Conservation (phyloP, 1,140 invertebrate genomes). For the Drosophila mauritiana region DNA sequence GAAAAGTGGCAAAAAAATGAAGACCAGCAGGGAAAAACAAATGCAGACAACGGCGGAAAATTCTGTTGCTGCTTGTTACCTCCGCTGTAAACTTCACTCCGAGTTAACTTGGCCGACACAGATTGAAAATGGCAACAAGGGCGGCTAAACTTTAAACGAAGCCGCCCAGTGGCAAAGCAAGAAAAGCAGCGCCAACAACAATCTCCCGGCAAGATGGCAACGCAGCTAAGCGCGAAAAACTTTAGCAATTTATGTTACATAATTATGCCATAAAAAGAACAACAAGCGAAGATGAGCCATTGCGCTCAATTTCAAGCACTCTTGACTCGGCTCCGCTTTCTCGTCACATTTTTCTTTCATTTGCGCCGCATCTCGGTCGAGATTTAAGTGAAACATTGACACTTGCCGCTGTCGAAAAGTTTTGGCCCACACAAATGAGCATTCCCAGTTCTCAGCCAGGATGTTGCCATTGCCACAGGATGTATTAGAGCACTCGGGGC, state of each 20-base stretch:
- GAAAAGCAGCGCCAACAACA: slow-evolving; percentile 27
- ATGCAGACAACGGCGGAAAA: slow-evolving; percentile 48
- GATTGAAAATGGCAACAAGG: slow-evolving; percentile 75
- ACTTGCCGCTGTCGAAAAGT: slow-evolving; percentile 45
- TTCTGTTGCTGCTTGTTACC: slow-evolving; percentile 60
- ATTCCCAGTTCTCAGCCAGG: slow-evolving; percentile 4
- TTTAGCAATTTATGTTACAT: slow-evolving; percentile 84
- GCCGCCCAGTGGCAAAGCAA: slow-evolving; percentile 6
- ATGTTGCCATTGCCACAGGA: slow-evolving; percentile 25
- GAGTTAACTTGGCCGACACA: slow-evolving; percentile 66
- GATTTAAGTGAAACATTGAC: slow-evolving; percentile 76
- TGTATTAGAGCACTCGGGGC: neutral
- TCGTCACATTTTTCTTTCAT: slow-evolving; percentile 40
- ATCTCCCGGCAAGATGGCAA: slow-evolving; percentile 65
- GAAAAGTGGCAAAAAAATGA: slow-evolving; percentile 32
- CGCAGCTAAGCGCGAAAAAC: slow-evolving; percentile 71
- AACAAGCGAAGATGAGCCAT: slow-evolving; percentile 53
- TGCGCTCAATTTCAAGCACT: slow-evolving; percentile 58
- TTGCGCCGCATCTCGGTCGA: slow-evolving; percentile 32
- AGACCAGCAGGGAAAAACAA: slow-evolving; percentile 40
- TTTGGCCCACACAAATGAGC: slow-evolving; percentile 50
- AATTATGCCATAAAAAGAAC: slow-evolving; percentile 76
- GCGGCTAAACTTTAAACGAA: slow-evolving; percentile 61
- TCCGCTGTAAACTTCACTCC: slow-evolving; percentile 68
- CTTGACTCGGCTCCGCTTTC: slow-evolving; percentile 41